Evolutionary conservation across 2,113 vertebrate genomes (phyloP).

Genomic region (Gobio gobio): DNA sequence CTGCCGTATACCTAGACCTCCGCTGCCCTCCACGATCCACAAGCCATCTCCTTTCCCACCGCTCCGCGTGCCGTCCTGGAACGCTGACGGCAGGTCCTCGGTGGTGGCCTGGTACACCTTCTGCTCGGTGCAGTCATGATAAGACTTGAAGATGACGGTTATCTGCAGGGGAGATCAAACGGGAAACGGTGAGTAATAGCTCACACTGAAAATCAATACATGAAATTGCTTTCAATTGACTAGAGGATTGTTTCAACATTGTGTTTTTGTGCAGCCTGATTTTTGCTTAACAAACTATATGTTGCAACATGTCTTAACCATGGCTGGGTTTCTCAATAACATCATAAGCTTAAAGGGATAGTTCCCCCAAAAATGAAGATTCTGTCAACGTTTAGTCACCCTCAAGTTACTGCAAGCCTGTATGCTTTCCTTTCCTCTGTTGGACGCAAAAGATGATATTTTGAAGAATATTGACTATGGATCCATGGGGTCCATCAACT

Average conservation of each 20-base stretch:
- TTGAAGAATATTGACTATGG: too few relatives aligned
- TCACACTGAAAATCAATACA: background rate
- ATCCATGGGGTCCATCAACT: too few relatives aligned
- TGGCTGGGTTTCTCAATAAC: too few relatives aligned
- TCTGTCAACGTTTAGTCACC: too few relatives aligned
- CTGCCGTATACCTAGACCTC: conserved; percentile 68
- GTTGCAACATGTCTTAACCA: background rate
- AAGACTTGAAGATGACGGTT: conserved; percentile 83
- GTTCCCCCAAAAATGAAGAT: too few relatives aligned
- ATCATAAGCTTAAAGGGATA: too few relatives aligned
- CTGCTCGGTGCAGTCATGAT: conserved; percentile 81
- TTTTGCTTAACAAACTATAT: background rate
- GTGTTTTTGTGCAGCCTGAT: conserved; percentile 3
- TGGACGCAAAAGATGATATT: too few relatives aligned
- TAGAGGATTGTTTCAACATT: conserved; percentile 19
- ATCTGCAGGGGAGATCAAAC: conserved; percentile 67
- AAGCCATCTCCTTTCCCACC: conserved; percentile 77
- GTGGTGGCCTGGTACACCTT: conserved; percentile 85
- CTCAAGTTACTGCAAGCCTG: too few relatives aligned
- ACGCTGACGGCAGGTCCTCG: conserved; percentile 78
- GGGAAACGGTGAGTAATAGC: background rate
- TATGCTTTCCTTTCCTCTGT: too few relatives aligned
- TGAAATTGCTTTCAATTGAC: conserved; percentile 16
- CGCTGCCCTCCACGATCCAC: conserved; percentile 71
- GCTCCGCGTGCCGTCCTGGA: conserved; percentile 79